phyloP scores from a whole-genome alignment of 2,113 vertebrate genomes.

The Nibea albiflora region DNA sequence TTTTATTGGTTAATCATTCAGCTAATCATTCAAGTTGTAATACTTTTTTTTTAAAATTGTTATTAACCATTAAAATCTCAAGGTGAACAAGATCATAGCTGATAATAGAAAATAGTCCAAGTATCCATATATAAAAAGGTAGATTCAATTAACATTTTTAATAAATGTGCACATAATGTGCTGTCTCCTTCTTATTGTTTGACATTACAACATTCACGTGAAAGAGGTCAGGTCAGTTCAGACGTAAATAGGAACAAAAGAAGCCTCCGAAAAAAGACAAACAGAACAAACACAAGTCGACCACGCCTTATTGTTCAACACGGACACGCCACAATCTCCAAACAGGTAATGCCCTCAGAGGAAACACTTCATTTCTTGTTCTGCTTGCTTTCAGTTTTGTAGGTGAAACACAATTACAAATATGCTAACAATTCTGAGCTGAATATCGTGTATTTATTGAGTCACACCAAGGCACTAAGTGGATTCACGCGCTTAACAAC shows the following conservation, averaged over 20 bases:
- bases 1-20: background rate
- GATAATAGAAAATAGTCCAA: background rate
- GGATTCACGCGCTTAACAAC: background rate
- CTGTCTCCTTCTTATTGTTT: background rate
- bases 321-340: background rate
- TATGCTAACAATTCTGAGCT: background rate
- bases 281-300: background rate
- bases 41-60: background rate
- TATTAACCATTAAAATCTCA: background rate
- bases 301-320: constrained; percentile 11
- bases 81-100: background rate
- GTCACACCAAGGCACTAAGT: constrained; percentile 45
- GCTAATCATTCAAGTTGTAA: no score
- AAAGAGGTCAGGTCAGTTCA: background rate
- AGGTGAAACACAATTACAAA: background rate
- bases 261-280: background rate
- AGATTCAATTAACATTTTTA: background rate
- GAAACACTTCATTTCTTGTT: background rate
- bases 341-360: background rate
- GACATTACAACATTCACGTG: background rate
- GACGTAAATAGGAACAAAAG: background rate
- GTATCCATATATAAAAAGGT: constrained; percentile 8
- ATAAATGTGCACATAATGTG: background rate
- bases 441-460: background rate
- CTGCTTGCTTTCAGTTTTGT: background rate